Evolutionary conservation across 2,888 invertebrate species (phyloP), one percentile per base, ranked within the genome.

Genomic region (Augochlorella aurata): DNA sequence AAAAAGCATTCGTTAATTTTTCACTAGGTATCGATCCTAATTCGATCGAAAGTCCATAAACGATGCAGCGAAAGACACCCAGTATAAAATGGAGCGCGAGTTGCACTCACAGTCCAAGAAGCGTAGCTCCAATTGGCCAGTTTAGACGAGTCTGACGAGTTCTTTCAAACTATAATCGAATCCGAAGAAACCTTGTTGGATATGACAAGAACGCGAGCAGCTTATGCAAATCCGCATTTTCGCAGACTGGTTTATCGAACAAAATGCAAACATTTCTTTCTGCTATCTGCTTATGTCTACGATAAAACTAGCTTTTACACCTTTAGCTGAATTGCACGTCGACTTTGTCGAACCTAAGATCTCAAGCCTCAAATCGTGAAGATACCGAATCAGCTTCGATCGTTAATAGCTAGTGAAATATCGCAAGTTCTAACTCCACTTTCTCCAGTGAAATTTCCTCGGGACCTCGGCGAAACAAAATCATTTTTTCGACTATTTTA

Each of bases 111-210:
- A 29, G 29, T 29, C 16, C 29, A 61, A 61, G 2, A 61, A 29
- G 29, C 16, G 29, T 61, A 61, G 61, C 61, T 61, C 29, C 61
- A 18, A 61, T 61, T 61, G 29, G 29, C 61, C 61, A 61, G 61
- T 61, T 61, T 61, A 61, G 29, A 61, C 61, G 61, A 61, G 61
- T 38, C 61, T 18, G 61, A 29, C 61, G 29, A 14, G 61, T 61
- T 38, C 18, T 29, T 38, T 52, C 5, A 52, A 52, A 38, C 29
- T 61, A 18, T 61, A 14, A 58, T 58, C 58, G 24, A 58, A 58
- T 24, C 58, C 14, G 58, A 58, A 24, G 58, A 24, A 24, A 14
- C 5, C 58, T 5, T 24, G 24, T 24, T 58, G 24, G 58, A 58
- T 58, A 58, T 58, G 14, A 58, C 14, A 14, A 24, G 58, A 58